Evolutionary conservation across 1,140 invertebrate genomes (phyloP).

Genomic region (Nomia melanderi): DNA sequence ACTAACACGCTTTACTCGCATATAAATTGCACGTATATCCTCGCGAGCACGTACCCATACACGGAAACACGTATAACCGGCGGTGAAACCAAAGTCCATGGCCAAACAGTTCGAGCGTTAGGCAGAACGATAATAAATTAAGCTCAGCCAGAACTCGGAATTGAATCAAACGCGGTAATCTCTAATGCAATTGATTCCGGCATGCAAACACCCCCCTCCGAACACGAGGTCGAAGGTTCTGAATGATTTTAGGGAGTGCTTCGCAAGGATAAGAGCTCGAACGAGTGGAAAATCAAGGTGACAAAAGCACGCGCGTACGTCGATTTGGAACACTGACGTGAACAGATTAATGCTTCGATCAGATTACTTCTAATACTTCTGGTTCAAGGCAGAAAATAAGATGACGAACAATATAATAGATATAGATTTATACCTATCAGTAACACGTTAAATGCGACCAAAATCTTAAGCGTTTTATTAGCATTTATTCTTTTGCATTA

Average conservation of each 20-base stretch:
- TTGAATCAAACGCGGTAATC: slow-evolving; percentile 73
- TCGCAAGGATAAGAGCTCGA: slow-evolving; percentile 21
- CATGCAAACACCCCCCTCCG: slow-evolving; percentile 59
- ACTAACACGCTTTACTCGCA: slow-evolving; percentile 22
- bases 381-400: too few species aligned
- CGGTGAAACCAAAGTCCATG: slow-evolving; percentile 46
- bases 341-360: too few species aligned
- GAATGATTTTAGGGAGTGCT: slow-evolving; percentile 8
- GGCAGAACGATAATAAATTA: slow-evolving; percentile 71
- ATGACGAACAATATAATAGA: too few species aligned
- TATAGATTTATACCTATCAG: too few species aligned
- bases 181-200: slow-evolving; percentile 67
- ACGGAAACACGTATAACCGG: slow-evolving; percentile 29
- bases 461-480: too few species aligned
- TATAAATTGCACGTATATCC: slow-evolving; percentile 34
- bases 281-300: background rate
- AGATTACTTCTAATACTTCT: too few species aligned
- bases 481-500: too few species aligned
- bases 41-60: slow-evolving; percentile 7
- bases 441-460: too few species aligned
- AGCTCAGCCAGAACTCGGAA: slow-evolving; percentile 66
- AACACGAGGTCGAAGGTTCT: slow-evolving; percentile 26
- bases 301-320: background rate
- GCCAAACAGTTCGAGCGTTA: slow-evolving; percentile 53
- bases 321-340: too few species aligned